Evolutionary conservation across 2,888 invertebrate species (phyloP).

Genomic region (Rugalucina vietnamica): DNA sequence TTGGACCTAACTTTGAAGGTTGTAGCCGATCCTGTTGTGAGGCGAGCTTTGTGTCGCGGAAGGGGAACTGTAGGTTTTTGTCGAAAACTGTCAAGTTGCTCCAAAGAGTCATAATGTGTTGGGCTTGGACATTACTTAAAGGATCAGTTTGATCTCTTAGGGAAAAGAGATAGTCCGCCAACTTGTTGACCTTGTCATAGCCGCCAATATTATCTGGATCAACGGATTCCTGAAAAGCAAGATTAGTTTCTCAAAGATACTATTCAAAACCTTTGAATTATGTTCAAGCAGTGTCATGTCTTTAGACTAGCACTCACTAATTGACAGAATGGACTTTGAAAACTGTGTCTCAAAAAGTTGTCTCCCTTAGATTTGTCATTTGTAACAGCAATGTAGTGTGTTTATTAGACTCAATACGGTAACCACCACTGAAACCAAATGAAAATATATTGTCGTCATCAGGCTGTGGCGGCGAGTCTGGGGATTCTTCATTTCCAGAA

Average conservation of each 20-base stretch:
- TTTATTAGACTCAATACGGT: too few species aligned
- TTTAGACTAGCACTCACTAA: too few species aligned
- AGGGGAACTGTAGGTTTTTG: conserved; percentile 12
- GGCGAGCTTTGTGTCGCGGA: conserved; percentile 25
- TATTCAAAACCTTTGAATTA: too few species aligned
- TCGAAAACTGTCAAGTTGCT: conserved; percentile 16
- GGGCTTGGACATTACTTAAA: conserved; percentile 24
- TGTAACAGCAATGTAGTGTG: too few species aligned
- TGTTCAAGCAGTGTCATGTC: too few species aligned
- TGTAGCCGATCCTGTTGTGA: neutral
- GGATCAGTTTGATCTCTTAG: neutral
- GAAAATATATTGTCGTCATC: too few species aligned
- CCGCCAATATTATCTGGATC: neutral
- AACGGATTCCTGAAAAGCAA: conserved; percentile 17
- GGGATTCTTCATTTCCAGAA: neutral
- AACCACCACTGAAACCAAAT: too few species aligned
- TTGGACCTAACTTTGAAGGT: conserved; percentile 26
- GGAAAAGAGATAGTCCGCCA: conserved; percentile 11
- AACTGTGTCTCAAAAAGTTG: too few species aligned
- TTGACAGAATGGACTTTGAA: too few species aligned
- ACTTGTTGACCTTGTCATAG: conserved; percentile 7
- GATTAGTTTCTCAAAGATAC: neutral
- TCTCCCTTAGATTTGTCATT: too few species aligned
- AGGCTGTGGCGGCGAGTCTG: too few species aligned
- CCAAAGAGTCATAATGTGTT: conserved; percentile 31